Base-by-base conservation (phyloP, 2,113 vertebrate genomes). In the Mesoclemmys tuberculata region DNA sequence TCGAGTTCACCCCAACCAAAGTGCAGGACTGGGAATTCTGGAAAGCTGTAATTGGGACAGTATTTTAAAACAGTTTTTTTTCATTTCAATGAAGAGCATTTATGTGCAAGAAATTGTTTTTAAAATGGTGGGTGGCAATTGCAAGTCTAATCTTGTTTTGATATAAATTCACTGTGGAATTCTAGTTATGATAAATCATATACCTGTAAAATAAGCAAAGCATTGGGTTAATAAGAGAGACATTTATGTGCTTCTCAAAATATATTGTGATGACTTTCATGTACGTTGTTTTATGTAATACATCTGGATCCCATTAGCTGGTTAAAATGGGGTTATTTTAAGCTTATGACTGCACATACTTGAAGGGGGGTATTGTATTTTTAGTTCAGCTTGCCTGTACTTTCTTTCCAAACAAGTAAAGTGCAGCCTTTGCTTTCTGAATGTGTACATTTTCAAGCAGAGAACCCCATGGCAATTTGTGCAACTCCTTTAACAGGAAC, bases 301-400 rank as follows among this genome's bases (percentile, higher is more conserved):
- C 93, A 96, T 96, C 95, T 96, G 95, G 84, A 90, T 88, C 82
- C 82, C 82, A 87, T 94, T 93, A 93, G 38, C 84, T 92, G 44
- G 48, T 88, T 78, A 48, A 93, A 90, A 88, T 46, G 6, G 68
- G 46, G 79, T 79, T 95, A 96, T 95, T 96, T 95, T 92, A 82
- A 93, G 88, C 84, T 81, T 81, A 22, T 93, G 94, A 93, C 81
- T 91, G 81, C 54, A 85, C 84, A 49, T 21, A 90, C 29, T 46
- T 84, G 71, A 26, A 49, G 75, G 54, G 54, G 84, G 80, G 48
- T 6, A 6, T 9, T 82, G 68, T 96, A 91, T 90, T 94, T 97
- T 94, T 95, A 95, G 92, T 82, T 90, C 82, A 93, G 29, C 82
- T 52, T 38, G 80, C 58, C 75, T 80, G 80, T 77, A 10, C 19